Evolutionary conservation across 2,888 invertebrate species (phyloP).

Genomic region (Agrochola circellaris): DNA sequence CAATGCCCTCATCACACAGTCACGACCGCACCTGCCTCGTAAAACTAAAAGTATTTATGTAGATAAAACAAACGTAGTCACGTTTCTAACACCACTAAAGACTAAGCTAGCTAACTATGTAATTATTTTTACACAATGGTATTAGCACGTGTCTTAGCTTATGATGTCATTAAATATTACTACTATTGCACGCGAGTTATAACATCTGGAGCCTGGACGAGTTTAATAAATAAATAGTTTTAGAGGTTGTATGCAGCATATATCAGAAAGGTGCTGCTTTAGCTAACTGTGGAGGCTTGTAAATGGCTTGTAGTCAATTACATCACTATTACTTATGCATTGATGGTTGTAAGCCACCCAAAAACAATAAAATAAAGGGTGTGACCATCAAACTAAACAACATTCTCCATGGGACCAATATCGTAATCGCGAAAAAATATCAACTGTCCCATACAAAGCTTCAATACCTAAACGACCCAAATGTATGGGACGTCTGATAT

Average conservation of each 20-base stretch:
- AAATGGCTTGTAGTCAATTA: no score
- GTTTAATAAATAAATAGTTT: not conserved
- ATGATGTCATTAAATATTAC: slow-evolving; percentile 50
- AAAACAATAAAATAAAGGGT: no score
- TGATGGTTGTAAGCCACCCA: no score
- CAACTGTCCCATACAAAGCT: no score
- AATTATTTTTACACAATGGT: slow-evolving; percentile 51
- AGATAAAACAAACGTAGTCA: slow-evolving; percentile 57
- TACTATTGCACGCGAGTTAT: slow-evolving; percentile 6
- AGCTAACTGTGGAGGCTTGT: no score
- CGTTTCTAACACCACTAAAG: slow-evolving; percentile 49
- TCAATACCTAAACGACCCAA: no score
- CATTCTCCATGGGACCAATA: no score
- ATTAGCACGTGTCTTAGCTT: slow-evolving; percentile 52
- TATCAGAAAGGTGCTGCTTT: no score
- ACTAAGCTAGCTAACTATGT: slow-evolving; percentile 13
- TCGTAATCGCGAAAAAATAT: no score
- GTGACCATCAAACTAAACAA: no score
- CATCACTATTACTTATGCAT: no score
- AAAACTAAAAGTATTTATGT: slow-evolving; percentile 40
- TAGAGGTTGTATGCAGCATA: not conserved
- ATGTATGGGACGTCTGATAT: no score
- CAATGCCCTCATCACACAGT: slow-evolving; percentile 16
- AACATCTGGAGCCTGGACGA: slow-evolving; percentile 1
- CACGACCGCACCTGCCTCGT: slow-evolving; percentile 40